phyloP scores from a whole-genome alignment of 2,113 vertebrate species.

The Pterocles gutturalis region DNA sequence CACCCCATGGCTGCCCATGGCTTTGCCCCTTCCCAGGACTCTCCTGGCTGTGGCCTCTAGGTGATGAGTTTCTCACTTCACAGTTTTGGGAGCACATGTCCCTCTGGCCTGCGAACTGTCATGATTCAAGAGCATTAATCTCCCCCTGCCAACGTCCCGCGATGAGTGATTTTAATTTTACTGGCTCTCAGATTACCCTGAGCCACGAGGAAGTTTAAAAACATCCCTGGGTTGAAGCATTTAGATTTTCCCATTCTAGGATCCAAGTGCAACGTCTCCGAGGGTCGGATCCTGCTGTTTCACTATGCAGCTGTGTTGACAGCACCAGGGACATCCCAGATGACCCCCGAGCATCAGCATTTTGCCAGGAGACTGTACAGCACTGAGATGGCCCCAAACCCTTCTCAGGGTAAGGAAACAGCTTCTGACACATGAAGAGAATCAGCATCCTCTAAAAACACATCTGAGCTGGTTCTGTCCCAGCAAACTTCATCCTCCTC shows the following conservation, averaged over 20 bases:
- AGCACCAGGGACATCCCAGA: background rate
- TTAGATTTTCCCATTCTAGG: background rate
- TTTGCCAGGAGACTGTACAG: background rate
- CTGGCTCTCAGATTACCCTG: background rate
- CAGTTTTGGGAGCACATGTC: constrained; percentile 6
- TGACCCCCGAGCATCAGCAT: background rate
- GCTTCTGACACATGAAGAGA: background rate
- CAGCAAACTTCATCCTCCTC: background rate
- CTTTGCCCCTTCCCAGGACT: background rate
- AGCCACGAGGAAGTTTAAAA: background rate
- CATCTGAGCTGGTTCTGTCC: background rate
- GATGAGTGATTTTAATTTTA: constrained; percentile 35
- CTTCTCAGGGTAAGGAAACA: background rate
- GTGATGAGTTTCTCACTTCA: constrained; percentile 19
- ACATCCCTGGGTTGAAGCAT: background rate
- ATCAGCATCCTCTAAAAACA: background rate
- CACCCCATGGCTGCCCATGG: accelerated
- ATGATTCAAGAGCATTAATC: background rate
- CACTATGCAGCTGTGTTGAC: background rate
- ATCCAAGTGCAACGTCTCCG: accelerated
- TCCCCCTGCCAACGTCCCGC: accelerated
- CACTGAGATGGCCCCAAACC: accelerated
- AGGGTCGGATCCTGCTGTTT: background rate
- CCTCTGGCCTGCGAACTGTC: background rate
- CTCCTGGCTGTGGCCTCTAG: background rate